These are phyloP conservation scores for Microcebus ravelobensis DNA, from an alignment of 2,113 vertebrate genomes.

Conservation along the genomic window DNA sequence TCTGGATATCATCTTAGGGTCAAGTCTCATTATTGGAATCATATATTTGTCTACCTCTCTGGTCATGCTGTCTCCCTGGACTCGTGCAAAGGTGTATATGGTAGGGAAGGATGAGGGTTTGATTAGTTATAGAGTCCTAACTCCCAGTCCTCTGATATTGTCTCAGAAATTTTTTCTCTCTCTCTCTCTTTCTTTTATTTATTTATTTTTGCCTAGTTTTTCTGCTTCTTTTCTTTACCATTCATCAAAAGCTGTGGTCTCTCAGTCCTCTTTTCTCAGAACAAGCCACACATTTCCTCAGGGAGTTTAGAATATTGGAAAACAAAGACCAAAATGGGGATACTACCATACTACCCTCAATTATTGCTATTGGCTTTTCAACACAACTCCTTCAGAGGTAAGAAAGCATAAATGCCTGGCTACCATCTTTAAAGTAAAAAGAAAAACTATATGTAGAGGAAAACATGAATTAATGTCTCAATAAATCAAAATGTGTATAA, in stretches of 20 bases:
- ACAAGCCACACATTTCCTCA: neutral
- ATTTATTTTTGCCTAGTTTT: neutral
- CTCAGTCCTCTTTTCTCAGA: neutral
- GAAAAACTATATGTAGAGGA: neutral
- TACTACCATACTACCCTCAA: neutral
- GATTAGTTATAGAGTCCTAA: neutral
- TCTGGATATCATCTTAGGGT: neutral
- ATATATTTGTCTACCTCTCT: neutral
- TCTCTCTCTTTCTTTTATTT: neutral
- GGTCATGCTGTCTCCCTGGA: neutral
- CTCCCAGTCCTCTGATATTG: neutral
- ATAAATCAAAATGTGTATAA: neutral
- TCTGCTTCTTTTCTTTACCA: neutral
- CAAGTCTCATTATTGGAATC: neutral
- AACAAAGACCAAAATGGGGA: neutral
- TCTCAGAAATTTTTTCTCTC: neutral
- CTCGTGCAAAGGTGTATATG: neutral
- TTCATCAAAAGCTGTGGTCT: neutral
- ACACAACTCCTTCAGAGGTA: neutral
- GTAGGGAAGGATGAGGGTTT: accelerated
- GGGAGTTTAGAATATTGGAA: neutral
- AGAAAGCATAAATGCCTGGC: neutral
- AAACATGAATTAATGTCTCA: neutral
- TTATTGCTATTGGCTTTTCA: neutral
- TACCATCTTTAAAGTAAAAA: neutral